Base-by-base conservation (phyloP, 2,113 vertebrate species). In the Erpornis zantholeuca region DNA sequence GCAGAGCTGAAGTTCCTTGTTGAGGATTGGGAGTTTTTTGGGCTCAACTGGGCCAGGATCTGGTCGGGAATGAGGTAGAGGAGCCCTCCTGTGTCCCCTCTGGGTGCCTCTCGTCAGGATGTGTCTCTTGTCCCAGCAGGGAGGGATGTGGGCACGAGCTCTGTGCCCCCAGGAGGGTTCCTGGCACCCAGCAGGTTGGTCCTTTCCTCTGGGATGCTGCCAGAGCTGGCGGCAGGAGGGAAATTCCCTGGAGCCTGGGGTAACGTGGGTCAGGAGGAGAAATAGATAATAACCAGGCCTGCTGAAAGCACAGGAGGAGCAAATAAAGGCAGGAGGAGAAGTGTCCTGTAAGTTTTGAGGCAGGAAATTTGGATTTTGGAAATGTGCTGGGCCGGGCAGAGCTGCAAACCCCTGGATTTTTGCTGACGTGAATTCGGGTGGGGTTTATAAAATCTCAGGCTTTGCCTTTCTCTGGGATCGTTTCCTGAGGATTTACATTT, bases 301-400 rank as follows among this genome's bases (percentile, higher is more conserved):
- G n/a, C n/a, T n/a, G n/a, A n/a, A n/a, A n/a, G n/a, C n/a, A 7
- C 40, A 6, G 33, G 17, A 8, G 44, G 35, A 68, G 60, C 72
- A 94, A 75, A 87, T 44, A 27, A 86, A 82, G 63, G 3, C 1
- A 2, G 0, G 3, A 15, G 9, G 5, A 29, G 27, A 31, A 56
- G 42, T 3, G 35, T 82, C 65, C 90, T 0, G 0, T 47, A 53
- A 86, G 82, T 93, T 95, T 13, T 79, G 90, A 63, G 81, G 72
- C 59, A 88, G 90, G 84, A 96, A 90, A 80, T 14, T 65, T 61
- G 80, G 52, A 53, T 84, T 92, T 94, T 44, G 70, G 50, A 65
- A 59, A 35, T 5, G 47, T 15, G 15, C 78, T 64, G 69, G 54
- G 25, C 56, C 1, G 0, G 47, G 69, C 4, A 2, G 57, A 33